Evolutionary conservation across 2,888 invertebrate species (phyloP), one percentile per base, ranked within the genome.

Genomic region (Drosophila melanosoma): DNA sequence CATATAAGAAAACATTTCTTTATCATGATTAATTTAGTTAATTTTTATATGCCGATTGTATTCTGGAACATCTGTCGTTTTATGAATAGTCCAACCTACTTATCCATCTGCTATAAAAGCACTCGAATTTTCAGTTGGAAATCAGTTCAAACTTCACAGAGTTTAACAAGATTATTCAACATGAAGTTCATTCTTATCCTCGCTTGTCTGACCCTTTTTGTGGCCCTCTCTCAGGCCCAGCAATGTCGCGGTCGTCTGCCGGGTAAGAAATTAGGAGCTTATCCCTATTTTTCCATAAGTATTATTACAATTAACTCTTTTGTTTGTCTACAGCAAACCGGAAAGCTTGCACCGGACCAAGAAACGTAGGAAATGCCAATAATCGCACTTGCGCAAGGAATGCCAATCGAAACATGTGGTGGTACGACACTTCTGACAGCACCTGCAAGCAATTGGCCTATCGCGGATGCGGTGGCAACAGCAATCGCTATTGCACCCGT

Each of bases 151-250:
- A 6, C n/a, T 23, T n/a, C 5, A 20, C 45, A 20, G 42, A 45
- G 23, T 0, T 45, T 45, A 45, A 23, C 45, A 15, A 45, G 45
- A 7, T 45, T 6, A 1, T 12, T 42, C 12, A 60, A 52, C 11
- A 79, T 77, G 75, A 78, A 80, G 38, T 70, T 80, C 20, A 38
- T 61, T 33, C n/a, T 64, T 10, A 6, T 80, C 45, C 53, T 71
- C 36, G 53, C 63, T n/a, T 49, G 64, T n/a, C 40, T 80, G 11
- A 54, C 61, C 11, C 51, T 80, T n/a, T 71, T 56, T 15, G 57
- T 78, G 52, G 64, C 61, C 35, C 32, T 29, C 8, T 29, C 38
- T 1, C 36, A 67, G 29, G 59, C 62, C 26, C 78, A 81, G 20
- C 17, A 12, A 12, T 45, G 42, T 6, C 20, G 23, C 1, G 20